Percentiles rank a stretch among this genome's conserved stretches.
Evolutionary conservation across 2,797 vertebrate genomes (phyloP).

Genomic region (Lagorchestes hirsutus): DNA sequence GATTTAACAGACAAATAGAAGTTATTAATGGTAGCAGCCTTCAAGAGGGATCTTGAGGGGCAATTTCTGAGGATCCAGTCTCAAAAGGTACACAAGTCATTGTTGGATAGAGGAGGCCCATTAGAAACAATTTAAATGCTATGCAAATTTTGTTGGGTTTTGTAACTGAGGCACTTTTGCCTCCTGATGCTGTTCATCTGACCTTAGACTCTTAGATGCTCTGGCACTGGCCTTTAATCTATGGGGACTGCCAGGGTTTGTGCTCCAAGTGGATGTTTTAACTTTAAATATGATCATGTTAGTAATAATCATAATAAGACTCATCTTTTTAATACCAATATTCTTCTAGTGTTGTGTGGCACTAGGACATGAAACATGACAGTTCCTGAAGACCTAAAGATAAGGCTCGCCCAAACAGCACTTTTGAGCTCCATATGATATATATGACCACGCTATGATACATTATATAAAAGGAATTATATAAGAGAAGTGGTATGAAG

Average conservation of each 20-base stretch:
- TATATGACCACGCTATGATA: background rate
- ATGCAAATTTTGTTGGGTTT: constrained; percentile 8
- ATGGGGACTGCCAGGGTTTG: background rate
- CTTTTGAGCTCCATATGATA: background rate
- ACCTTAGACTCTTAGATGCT: background rate
- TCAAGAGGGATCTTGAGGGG: background rate
- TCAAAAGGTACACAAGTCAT: background rate
- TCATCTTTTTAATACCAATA: background rate
- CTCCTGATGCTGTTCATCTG: background rate
- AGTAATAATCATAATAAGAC: background rate
- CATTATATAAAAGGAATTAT: background rate
- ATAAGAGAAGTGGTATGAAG: background rate
- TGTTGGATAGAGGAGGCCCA: background rate
- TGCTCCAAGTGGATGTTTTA: background rate
- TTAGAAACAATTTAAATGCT: background rate
- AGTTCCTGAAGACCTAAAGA: background rate
- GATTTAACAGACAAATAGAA: background rate
- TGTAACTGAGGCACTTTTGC: background rate
- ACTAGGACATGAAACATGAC: background rate
- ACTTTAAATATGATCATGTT: background rate
- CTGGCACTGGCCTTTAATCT: background rate
- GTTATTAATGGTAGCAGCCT: background rate
- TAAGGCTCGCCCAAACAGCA: background rate
- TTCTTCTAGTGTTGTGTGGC: background rate
- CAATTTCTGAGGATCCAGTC: background rate